Percentiles rank a stretch among this genome's conserved stretches.
Evolutionary conservation across 2,113 vertebrate genomes (phyloP).

Genomic region (Porphyrio hochstetteri): DNA sequence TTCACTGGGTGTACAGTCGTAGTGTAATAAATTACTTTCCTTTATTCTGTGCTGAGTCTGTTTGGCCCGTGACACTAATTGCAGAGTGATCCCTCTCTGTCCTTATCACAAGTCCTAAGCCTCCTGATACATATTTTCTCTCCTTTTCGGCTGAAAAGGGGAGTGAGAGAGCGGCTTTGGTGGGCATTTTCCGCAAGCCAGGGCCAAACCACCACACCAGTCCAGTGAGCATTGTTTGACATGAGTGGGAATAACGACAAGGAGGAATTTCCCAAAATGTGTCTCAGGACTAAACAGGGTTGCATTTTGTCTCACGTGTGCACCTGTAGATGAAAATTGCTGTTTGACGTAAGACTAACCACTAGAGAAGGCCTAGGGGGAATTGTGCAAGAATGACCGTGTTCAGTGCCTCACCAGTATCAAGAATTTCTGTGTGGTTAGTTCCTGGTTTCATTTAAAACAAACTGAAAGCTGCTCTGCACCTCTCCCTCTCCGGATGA

Average conservation of each 20-base stretch:
- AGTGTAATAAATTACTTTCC: no score
- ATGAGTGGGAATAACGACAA: background rate
- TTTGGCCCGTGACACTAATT: no score
- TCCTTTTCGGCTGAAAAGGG: no score
- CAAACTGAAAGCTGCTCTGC: rapidly evolving
- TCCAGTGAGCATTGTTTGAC: background rate
- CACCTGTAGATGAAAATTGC: rapidly evolving
- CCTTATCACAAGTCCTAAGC: no score
- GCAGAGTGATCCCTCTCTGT: no score
- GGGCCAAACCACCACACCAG: no score
- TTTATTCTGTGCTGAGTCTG: no score
- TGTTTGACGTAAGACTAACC: rapidly evolving
- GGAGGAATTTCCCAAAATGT: background rate
- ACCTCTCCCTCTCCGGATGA: rapidly evolving
- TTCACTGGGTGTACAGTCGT: no score
- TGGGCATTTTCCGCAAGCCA: no score
- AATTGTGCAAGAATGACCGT: rapidly evolving
- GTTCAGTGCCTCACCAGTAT: background rate
- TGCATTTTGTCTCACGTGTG: no score
- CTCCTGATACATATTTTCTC: no score
- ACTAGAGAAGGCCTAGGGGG: rapidly evolving
- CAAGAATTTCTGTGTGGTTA: background rate
- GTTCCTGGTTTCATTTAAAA: background rate
- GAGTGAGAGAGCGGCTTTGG: no score
- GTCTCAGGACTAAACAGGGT: background rate